A percentile compares a stretch with the other conserved stretches of the same genome.
phyloP scores from a whole-genome alignment of 2,113 vertebrate genomes.

The Sarotherodon lohbergeri region DNA sequence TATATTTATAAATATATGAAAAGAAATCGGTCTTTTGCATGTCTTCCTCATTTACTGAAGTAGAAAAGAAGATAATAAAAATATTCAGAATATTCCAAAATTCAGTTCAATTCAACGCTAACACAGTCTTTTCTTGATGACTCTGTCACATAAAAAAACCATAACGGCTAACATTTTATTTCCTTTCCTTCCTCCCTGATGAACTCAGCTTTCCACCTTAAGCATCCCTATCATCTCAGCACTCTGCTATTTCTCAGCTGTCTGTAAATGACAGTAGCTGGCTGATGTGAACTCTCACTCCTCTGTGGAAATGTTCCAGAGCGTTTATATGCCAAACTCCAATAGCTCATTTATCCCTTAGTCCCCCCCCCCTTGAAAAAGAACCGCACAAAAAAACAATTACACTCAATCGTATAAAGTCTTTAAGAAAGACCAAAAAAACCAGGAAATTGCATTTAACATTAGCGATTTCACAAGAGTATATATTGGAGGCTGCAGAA shows the following conservation, averaged over 20 bases:
- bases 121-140: background rate
- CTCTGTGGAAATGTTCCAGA: conserved; percentile 65
- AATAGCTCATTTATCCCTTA: conserved; percentile 61
- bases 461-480: background rate
- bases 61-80: background rate
- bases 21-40: background rate
- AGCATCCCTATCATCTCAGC: conserved; percentile 49
- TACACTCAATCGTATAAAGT: conserved; percentile 18
- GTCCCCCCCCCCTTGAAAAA: background rate
- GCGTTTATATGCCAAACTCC: conserved; percentile 51
- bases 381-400: conserved; percentile 52
- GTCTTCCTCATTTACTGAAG: background rate
- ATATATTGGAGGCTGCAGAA: background rate
- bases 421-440: background rate
- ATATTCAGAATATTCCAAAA: background rate
- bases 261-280: conserved; percentile 70
- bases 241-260: conserved; percentile 70
- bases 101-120: background rate
- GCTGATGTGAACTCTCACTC: conserved; percentile 70
- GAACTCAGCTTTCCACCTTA: conserved; percentile 46
- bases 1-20: background rate
- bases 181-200: conserved; percentile 7
- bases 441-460: background rate
- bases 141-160: background rate
- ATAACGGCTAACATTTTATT: conserved; percentile 1